A percentile compares a stretch with the other conserved stretches of the same genome.
Conservation (phyloP, 2,888 invertebrate species). For the Acholoe squamosa region DNA sequence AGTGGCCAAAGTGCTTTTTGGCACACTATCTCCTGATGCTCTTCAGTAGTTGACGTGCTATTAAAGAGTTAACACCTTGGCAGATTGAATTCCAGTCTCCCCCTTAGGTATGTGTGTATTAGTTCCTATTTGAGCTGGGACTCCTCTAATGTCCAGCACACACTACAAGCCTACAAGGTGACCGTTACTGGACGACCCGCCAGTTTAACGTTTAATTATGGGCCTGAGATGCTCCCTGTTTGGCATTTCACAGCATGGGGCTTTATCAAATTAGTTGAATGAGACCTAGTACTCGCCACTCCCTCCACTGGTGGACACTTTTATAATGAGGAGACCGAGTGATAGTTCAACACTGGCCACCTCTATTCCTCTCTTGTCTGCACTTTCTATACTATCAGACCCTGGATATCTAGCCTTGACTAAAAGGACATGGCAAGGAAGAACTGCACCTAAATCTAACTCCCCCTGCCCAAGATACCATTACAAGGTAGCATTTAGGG, state of each 20-base stretch:
- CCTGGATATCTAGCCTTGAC: neutral
- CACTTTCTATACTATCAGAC: neutral
- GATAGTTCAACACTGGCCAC: neutral
- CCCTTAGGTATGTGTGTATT: constrained; percentile 18
- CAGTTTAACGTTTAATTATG: constrained; percentile 33
- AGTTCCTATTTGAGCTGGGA: neutral
- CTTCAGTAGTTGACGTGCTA: neutral
- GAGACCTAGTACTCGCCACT: neutral
- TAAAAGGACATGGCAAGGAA: neutral
- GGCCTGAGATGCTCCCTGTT: constrained; percentile 8
- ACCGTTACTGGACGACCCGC: constrained; percentile 24
- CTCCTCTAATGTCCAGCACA: neutral
- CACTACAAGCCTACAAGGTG: neutral
- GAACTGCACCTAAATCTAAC: neutral
- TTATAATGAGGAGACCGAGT: constrained; percentile 35
- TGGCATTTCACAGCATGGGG: constrained; percentile 27
- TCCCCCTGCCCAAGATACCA: neutral
- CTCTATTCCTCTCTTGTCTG: neutral
- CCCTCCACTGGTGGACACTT: neutral
- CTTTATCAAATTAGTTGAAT: constrained; percentile 24
- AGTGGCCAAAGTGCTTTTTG: too few relatives aligned
- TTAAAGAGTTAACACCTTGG: neutral
- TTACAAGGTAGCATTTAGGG: neutral
- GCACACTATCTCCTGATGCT: too few relatives aligned
- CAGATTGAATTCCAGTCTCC: constrained; percentile 1